Evolutionary conservation across 2,888 invertebrate genomes (phyloP).

Genomic region (Elgonia sp.): DNA sequence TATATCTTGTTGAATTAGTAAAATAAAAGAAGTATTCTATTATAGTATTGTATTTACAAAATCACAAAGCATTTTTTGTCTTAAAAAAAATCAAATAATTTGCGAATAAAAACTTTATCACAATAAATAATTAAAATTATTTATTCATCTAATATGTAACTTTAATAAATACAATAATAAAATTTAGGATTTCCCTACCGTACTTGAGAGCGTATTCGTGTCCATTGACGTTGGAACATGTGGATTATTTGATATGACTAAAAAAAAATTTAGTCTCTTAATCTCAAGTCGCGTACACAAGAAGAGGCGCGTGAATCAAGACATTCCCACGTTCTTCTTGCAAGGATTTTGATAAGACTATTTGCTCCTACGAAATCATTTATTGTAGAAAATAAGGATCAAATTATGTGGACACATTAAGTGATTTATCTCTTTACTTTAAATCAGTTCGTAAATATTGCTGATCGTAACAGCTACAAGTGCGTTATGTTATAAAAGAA

Average conservation of each 20-base stretch:
- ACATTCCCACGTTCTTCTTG: slow-evolving; percentile 84
- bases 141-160: not conserved
- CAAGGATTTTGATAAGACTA: slow-evolving; percentile 83
- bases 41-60: too few species aligned
- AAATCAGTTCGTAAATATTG: slow-evolving; percentile 39
- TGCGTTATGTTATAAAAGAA: too few species aligned
- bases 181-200: not conserved
- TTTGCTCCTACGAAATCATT: slow-evolving; percentile 82
- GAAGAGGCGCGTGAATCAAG: slow-evolving; percentile 83
- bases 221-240: slow-evolving; percentile 65
- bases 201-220: slow-evolving; percentile 45
- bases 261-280: slow-evolving; percentile 77
- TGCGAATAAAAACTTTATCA: too few species aligned
- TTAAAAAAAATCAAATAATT: too few species aligned
- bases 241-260: slow-evolving; percentile 71
- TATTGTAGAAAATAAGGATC: slow-evolving; percentile 72
- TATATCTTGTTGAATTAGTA: not conserved
- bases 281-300: slow-evolving; percentile 84
- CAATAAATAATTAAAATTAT: not conserved
- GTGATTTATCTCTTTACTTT: slow-evolving; percentile 20
- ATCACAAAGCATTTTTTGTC: too few species aligned
- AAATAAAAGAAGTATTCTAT: not conserved
- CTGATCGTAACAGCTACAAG: too few species aligned
- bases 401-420: slow-evolving; percentile 45
- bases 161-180: not conserved